These are phyloP conservation scores for Autographa pulchrina DNA, from an alignment of 2,888 invertebrate genomes.

Conservation along the genomic window DNA sequence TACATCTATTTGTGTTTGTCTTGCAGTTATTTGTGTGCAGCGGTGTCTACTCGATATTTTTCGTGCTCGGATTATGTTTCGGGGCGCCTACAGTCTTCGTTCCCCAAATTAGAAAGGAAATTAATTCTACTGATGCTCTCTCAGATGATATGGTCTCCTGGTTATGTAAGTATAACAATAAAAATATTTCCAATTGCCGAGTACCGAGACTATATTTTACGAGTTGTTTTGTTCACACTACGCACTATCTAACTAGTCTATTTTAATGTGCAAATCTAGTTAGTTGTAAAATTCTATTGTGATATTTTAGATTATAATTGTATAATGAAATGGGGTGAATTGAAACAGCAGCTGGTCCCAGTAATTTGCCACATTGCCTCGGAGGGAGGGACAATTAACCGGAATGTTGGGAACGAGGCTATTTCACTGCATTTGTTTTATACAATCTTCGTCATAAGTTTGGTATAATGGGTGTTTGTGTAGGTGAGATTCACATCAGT, in stretches of 20 bases:
- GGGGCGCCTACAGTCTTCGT: conserved; percentile 60
- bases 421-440: conserved; percentile 23
- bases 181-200: too few species aligned
- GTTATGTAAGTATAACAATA: conserved; percentile 42
- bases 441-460: conserved; percentile 2
- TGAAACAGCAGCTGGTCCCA: conserved; percentile 19
- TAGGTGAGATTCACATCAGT: conserved; percentile 1
- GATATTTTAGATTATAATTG: conserved; percentile 14
- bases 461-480: neutral
- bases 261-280: neutral
- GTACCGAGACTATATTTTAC: neutral
- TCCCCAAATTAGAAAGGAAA: conserved; percentile 58
- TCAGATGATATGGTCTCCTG: conserved; percentile 57
- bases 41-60: conserved; percentile 54
- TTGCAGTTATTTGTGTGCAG: conserved; percentile 57
- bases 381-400: conserved; percentile 24
- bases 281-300: conserved; percentile 16
- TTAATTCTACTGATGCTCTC: conserved; percentile 49
- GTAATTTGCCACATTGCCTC: conserved; percentile 26
- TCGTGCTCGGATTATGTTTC: conserved; percentile 54
- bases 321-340: conserved; percentile 16
- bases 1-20: conserved; percentile 30
- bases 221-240: neutral
- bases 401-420: conserved; percentile 23
- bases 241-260: neutral